Percentiles rank a stretch among this genome's conserved stretches.
Conservation (phyloP, 2,113 vertebrate species). For the Gadus chalcogrammus region DNA sequence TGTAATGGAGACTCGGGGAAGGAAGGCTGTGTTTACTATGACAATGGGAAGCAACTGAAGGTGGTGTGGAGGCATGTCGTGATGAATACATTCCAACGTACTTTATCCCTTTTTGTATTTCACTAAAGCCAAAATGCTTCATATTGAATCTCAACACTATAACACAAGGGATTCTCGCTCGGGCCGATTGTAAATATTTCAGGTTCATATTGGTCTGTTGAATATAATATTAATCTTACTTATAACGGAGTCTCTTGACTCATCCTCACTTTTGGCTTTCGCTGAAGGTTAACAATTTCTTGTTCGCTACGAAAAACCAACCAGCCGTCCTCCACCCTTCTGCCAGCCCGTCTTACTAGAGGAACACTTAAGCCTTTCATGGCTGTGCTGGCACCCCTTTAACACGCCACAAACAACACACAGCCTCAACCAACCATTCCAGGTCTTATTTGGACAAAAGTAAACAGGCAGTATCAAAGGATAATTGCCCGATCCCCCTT, state of each 20-base stretch:
- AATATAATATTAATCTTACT: too few relatives aligned
- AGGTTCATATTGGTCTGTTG: too few relatives aligned
- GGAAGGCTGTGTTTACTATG: conserved; percentile 25
- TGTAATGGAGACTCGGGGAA: conserved; percentile 6
- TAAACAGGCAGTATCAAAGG: background rate
- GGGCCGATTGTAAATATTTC: too few relatives aligned
- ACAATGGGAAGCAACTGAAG: background rate
- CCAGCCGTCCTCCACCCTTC: conserved; percentile 7
- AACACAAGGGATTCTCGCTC: too few relatives aligned
- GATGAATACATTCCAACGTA: too few relatives aligned
- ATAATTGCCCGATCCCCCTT: background rate
- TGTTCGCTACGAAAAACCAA: too few relatives aligned
- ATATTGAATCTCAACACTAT: too few relatives aligned
- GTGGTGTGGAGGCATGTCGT: background rate
- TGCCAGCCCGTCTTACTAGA: conserved; percentile 33
- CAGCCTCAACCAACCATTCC: conserved; percentile 17
- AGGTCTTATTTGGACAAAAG: conserved; percentile 10
- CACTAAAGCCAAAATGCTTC: too few relatives aligned
- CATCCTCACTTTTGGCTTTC: too few relatives aligned
- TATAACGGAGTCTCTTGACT: too few relatives aligned
- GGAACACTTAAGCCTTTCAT: conserved; percentile 37
- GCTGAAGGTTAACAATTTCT: too few relatives aligned
- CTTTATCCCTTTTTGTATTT: too few relatives aligned
- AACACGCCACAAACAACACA: conserved; percentile 12
- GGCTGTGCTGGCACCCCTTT: conserved; percentile 14